Evolutionary conservation across 2,797 vertebrate genomes (phyloP), one percentile per base, ranked within the genome.

Genomic region (Gymnothorax reevesii): DNA sequence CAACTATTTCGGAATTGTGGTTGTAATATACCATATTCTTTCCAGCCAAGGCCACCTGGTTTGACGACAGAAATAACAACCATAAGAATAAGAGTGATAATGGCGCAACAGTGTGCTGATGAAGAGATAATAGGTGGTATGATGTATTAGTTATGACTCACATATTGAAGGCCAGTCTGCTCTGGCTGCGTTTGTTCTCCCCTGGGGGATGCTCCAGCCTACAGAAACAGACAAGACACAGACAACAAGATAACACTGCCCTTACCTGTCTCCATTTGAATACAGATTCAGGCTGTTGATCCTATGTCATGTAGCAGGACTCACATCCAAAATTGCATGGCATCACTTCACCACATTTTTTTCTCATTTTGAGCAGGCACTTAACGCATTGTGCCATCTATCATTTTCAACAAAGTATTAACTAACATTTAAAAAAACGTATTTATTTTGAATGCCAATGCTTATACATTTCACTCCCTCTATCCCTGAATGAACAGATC

Each of bases 141-240:
- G 3, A 55, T 80, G n/a, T 55, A 80, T 80, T 22, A n/a, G 77
- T 55, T 20, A 77, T 42, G 62, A 84, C 94, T 92, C 89, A 97
- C 96, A 89, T 95, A 92, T 96, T 94, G 89, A 97, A 96, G 82
- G 92, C 90, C 86, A 95, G 94, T 82, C 95, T 94, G 0, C 64
- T 94, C 62, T 91, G 92, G 88, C 94, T 95, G 86, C 57, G 87
- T 83, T 90, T 92, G 22, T 59, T 88, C 12, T 93, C 93, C 55
- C 95, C 95, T 0, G 95, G 95, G 25, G 95, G 95, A 77, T 94
- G 85, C 89, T 94, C 94, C 91, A 97, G 88, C 89, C 96, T 96
- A 89, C 8, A 49, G 69, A 83, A 69, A 85, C 73, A 55, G 62
- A 64, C 27, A 55, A 57, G 82, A 73, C 55, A 5, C 27, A 85